These are phyloP conservation scores for Mystacides longicornis DNA, from an alignment of 2,888 invertebrate species.

Conservation along the genomic window DNA sequence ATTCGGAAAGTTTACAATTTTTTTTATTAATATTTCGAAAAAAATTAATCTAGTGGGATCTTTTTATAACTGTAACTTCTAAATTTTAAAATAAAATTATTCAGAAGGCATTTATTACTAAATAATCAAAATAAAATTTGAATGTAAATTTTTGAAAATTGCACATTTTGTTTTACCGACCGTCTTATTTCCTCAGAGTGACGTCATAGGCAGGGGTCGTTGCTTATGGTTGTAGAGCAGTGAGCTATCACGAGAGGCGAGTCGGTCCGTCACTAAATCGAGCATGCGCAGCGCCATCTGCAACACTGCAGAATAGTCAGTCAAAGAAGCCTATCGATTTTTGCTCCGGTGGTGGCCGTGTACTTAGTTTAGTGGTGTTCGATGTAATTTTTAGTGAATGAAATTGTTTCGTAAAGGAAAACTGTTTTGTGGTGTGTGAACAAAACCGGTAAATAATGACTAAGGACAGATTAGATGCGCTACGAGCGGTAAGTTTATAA, in stretches of 20 bases:
- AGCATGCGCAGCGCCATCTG: constrained; percentile 45
- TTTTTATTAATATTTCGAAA: constrained; percentile 10
- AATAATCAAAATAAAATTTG: neutral
- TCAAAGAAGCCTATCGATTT: constrained; percentile 74
- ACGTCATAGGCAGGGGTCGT: constrained; percentile 30
- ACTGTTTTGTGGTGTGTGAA: constrained; percentile 61
- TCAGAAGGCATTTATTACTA: too few species aligned
- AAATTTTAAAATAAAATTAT: too few species aligned
- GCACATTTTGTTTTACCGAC: constrained; percentile 28
- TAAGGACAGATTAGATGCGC: constrained; percentile 95
- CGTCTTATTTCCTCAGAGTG: constrained; percentile 26
- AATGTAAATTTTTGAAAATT: neutral
- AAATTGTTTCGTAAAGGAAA: constrained; percentile 64
- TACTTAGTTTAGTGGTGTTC: constrained; percentile 66
- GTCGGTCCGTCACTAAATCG: constrained; percentile 14
- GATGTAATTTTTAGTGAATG: constrained; percentile 70
- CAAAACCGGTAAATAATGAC: constrained; percentile 64
- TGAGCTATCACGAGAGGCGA: neutral
- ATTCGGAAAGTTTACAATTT: constrained; percentile 1
- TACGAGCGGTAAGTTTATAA: constrained; percentile 73
- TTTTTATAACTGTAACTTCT: too few species aligned
- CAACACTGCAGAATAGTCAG: constrained; percentile 57
- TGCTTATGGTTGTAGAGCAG: neutral
- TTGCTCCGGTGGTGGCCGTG: constrained; percentile 66
- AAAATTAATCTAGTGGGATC: neutral